Evolutionary conservation across 2,797 vertebrate genomes (phyloP), one percentile per base, ranked within the genome.

Genomic region (Cebuella pygmaea): DNA sequence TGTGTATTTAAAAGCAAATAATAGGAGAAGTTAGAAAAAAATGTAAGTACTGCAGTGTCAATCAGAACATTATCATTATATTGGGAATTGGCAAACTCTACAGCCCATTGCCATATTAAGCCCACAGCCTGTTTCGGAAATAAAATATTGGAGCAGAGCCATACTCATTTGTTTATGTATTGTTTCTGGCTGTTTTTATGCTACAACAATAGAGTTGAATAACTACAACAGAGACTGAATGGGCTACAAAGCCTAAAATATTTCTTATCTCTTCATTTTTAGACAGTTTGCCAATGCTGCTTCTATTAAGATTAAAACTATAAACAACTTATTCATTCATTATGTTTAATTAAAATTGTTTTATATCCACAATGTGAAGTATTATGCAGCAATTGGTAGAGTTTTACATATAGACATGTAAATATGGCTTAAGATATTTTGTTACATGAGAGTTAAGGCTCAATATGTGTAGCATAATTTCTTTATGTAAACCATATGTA

Each of bases 361-460:
- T 41, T 41, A 61, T 67, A 39, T 57, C 26, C 39, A 27, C 46
- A 67, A 36, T 79, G 30, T 9, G 75, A 36, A 61, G 61, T 48
- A 24, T 78, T 90, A 36, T 70, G 12, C 36, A 88, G 8, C 13
- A 61, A 57, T 27, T 61, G 11, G 27, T 20, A 82, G 72, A 50
- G 59, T 92, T 44, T 78, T 80, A 72, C n/a, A 83, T 74, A 15
- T 3, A 93, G 11, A 72, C 36, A 59, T 70, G 59, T 7, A 41
- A 80, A 27, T 92, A 74, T 67, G 78, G 92, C 50, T 59, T 67
- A 85, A 64, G 50, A 84, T 64, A 88, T 95, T 96, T 93, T 89
- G 48, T 83, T 83, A 83, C 84, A n/a, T 92, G 55, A 93, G 50
- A 86, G 44, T 87, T 88, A 41, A 36, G 87, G 39, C 50, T 94